Evolutionary conservation across 2,888 invertebrate genomes (phyloP), one percentile per base, ranked within the genome.

Genomic region (Sesia bembeciformis): DNA sequence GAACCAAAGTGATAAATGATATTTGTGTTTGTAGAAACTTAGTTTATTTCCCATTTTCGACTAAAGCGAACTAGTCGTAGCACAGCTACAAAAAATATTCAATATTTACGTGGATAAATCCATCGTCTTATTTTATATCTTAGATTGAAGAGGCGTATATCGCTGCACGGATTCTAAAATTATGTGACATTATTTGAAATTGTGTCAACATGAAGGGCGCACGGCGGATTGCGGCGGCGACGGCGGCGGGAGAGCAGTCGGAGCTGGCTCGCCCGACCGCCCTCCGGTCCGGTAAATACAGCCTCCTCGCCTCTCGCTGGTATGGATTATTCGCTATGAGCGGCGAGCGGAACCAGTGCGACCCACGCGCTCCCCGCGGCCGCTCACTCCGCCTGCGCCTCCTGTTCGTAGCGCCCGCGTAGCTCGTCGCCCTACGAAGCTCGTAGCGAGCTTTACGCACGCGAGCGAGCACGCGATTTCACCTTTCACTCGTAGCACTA

Each of bases 301-400:
- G 83, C 85, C 84, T 83, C 83, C 82, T 76, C 79, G 78, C 78
- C 76, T 76, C 81, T 74, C 83, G 73, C 52, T 53, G 72, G 81
- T 88, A 86, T 88, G 84, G 88, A 88, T 88, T 87, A 87, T 86
- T 87, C 84, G 82, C 71, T 68, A 75, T 74, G 70, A 77, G 68
- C 76, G 70, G 72, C 70, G 72, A 76, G 71, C 79, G 72, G 71
- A 78, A 77, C 74, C 84, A 70, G 88, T 87, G 76, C 82, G 75
- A 81, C 74, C 80, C 81, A 80, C 81, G 84, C 82, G 80, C 76
- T 78, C 78, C 68, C 67, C 72, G 77, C 76, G 76, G 72, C 72
- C 71, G 80, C 78, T 68, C 75, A 77, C 65, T 66, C 63, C 55
- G 58, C 61, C 56, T 54, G 60, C 55, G 53, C 57, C 60, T 43